Evolutionary conservation across 2,888 invertebrate species (phyloP), one percentile per base, ranked within the genome.

Genomic region (Kryphioiulus occultus): DNA sequence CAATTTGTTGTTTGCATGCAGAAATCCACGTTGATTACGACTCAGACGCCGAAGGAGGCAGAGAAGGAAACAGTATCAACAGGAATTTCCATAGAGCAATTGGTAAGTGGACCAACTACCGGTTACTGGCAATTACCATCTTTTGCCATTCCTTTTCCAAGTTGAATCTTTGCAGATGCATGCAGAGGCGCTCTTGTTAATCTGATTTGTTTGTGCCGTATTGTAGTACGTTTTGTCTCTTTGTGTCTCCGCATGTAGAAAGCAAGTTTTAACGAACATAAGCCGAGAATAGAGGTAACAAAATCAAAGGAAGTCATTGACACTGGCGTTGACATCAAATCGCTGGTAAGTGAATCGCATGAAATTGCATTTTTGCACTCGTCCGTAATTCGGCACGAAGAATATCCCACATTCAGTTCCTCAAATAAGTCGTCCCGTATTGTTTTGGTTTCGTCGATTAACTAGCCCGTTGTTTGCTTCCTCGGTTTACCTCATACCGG

Each of bases 281-380:
- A 42, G 26, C 87, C 32, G n/a, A 30, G 78, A 86, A 39, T 30
- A 68, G 86, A 78, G 59, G 86, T 68, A 68, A 78, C 47, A 39
- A 86, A 86, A 86, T 78, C 86, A 32, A 86, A 84, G 78, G 88
- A 89, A 86, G 84, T 88, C 47, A 87, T 88, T 47, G 84, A 85
- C 84, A 89, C 88, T 59, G 89, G 89, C 22, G 88, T 89, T 85
- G 86, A 89, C 85, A 89, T 89, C 83, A 89, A 87, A 86, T 87
- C 87, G 68, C 83, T 89, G 89, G 89, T 89, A 88, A 59, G 83
- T 87, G 78, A 78, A 30, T 78, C 30, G 78, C 78, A 30, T 30
- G 30, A 30, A 78, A 78, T 32, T 78, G 78, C 15, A 30, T 78
- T 78, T 78, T 78, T 78, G 78, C 30, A 30, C 30, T 78, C 30